phyloP scores from a whole-genome alignment of 2,797 vertebrate species.

The Enteromius mattozi region DNA sequence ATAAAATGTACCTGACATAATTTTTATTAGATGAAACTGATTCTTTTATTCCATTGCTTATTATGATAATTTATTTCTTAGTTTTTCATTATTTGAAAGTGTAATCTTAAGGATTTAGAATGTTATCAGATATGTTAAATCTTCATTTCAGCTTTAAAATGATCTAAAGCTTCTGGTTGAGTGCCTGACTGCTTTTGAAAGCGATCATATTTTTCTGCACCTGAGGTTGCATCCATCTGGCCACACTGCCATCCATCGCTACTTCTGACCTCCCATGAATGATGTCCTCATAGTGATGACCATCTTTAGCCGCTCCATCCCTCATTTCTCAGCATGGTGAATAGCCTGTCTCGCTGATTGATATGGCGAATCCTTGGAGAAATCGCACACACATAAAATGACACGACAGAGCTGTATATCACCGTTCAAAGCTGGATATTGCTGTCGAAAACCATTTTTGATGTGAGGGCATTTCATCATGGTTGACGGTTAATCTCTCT shows the following conservation, averaged over 20 bases:
- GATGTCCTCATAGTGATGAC: conserved; percentile 45
- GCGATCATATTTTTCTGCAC: conserved; percentile 10
- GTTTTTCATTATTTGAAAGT: not conserved
- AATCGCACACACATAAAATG: conserved; percentile 42
- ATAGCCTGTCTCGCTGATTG: conserved; percentile 54
- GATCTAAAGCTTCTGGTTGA: not conserved
- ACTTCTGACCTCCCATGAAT: conserved; percentile 33
- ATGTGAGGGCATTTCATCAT: not conserved
- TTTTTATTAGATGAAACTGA: not conserved
- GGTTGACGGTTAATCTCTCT: not conserved
- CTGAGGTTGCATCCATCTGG: conserved; percentile 45
- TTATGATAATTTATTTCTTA: not conserved
- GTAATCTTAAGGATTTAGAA: not conserved
- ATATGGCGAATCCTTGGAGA: conserved; percentile 50
- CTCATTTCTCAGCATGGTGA: conserved; percentile 34
- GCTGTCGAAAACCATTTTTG: conserved; percentile 10
- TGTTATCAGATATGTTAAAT: not conserved
- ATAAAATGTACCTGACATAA: not conserved
- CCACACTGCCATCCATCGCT: conserved; percentile 20
- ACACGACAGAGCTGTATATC: conserved; percentile 1
- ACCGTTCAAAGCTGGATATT: conserved; percentile 3
- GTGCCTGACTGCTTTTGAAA: not conserved
- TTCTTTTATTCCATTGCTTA: not conserved
- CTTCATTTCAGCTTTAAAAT: not conserved
- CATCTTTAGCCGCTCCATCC: conserved; percentile 38